Percentiles rank a stretch among this genome's conserved stretches.
Evolutionary conservation across 2,113 vertebrate species (phyloP).

Genomic region (Chionomys nivalis): DNA sequence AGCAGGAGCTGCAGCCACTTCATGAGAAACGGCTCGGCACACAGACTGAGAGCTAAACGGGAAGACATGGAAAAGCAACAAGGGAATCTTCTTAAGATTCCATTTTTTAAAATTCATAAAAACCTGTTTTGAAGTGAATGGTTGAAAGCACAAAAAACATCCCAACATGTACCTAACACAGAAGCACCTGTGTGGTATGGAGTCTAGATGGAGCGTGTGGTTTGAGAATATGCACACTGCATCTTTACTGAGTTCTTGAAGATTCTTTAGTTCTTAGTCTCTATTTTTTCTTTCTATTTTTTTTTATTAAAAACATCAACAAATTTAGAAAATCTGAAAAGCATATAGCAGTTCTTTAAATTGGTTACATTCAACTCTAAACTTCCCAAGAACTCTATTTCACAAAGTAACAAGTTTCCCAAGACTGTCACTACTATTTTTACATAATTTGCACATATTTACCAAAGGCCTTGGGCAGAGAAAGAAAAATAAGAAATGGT

Average conservation of each 20-base stretch:
- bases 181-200: neutral
- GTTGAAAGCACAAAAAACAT: neutral
- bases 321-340: slow-evolving; percentile 55
- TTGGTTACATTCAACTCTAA: slow-evolving; percentile 28
- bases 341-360: slow-evolving; percentile 43
- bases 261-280: neutral
- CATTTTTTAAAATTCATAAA: neutral
- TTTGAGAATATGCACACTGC: slow-evolving; percentile 46
- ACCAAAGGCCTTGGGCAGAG: neutral
- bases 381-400: slow-evolving; percentile 35
- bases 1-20: slow-evolving; percentile 23
- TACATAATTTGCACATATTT: neutral
- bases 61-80: slow-evolving; percentile 34
- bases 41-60: slow-evolving; percentile 42
- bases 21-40: slow-evolving; percentile 54
- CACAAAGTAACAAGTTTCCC: slow-evolving; percentile 48
- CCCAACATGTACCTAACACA: neutral
- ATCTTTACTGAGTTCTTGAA: slow-evolving; percentile 26
- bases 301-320: slow-evolving; percentile 18
- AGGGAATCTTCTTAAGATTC: slow-evolving; percentile 8
- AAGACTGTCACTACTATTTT: neutral
- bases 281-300: neutral
- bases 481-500: slow-evolving; percentile 19
- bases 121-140: slow-evolving; percentile 26
- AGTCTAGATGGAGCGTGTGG: neutral